Evolutionary conservation across 2,888 invertebrate genomes (phyloP).

Genomic region (Gymnoscelis rufifasciata): DNA sequence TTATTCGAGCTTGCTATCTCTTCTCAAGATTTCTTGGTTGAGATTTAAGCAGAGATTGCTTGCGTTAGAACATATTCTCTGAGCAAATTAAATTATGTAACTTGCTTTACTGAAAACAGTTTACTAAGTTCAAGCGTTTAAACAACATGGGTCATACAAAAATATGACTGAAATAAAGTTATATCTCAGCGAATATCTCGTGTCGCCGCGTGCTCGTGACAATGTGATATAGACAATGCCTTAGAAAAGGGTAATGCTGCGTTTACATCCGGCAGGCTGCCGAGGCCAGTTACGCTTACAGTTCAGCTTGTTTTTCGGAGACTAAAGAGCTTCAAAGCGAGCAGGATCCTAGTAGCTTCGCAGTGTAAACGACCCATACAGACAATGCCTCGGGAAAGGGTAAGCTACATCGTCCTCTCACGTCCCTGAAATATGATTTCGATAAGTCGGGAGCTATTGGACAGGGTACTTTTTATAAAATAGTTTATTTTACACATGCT

Average conservation of each 20-base stretch:
- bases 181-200: conserved; percentile 70
- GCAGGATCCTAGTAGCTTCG: conserved; percentile 19
- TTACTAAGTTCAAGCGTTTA: conserved; percentile 17
- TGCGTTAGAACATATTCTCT: conserved; percentile 1
- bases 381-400: conserved; percentile 68
- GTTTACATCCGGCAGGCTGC: conserved; percentile 40
- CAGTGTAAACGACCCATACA: conserved; percentile 51
- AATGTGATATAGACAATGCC: conserved; percentile 75
- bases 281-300: conserved; percentile 28
- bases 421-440: conserved; percentile 77
- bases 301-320: conserved; percentile 24
- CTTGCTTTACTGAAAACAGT: conserved; percentile 1
- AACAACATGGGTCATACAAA: conserved; percentile 45
- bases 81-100: conserved; percentile 3
- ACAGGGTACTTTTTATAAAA: conserved; percentile 65
- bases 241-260: conserved; percentile 68
- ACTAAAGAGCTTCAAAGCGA: conserved; percentile 14
- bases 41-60: conserved; percentile 6
- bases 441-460: conserved; percentile 74
- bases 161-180: conserved; percentile 69
- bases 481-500: conserved; percentile 62
- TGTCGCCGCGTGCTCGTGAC: conserved; percentile 74
- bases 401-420: conserved; percentile 68
- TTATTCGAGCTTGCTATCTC: conserved; percentile 18
- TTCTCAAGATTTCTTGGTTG: background rate